A percentile compares a stretch with the other conserved stretches of the same genome.
These are phyloP conservation scores for Crenuchus spilurus DNA, from an alignment of 2,797 vertebrate species.

Conservation along the genomic window DNA sequence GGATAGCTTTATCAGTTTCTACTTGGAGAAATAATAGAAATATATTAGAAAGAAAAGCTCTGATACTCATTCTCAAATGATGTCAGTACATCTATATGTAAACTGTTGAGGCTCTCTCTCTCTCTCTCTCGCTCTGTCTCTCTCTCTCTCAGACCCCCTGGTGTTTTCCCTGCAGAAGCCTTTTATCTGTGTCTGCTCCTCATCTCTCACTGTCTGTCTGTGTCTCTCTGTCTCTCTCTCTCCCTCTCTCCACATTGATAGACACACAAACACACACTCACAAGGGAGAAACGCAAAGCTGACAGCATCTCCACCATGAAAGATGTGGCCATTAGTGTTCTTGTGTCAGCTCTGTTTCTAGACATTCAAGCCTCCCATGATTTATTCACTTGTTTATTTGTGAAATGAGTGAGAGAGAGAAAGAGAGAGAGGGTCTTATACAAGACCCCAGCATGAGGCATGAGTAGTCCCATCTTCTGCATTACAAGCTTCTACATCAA, in stretches of 20 bases:
- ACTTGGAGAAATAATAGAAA: not conserved
- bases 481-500: not conserved
- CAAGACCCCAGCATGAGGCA: not conserved
- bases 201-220: constrained; percentile 56
- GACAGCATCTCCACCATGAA: constrained; percentile 63
- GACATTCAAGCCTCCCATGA: constrained; percentile 32
- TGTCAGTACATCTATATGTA: not conserved
- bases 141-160: not conserved
- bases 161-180: not conserved
- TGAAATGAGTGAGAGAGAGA: not conserved
- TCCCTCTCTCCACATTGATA: constrained; percentile 57
- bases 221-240: constrained; percentile 61
- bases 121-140: not conserved
- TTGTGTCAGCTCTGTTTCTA: constrained; percentile 42
- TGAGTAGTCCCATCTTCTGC: not conserved
- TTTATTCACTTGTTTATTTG: constrained; percentile 44
- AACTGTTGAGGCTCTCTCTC: not conserved
- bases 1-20: no score
- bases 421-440: not conserved
- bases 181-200: not conserved
- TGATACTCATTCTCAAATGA: not conserved
- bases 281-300: constrained; percentile 56
- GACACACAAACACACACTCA: constrained; percentile 62
- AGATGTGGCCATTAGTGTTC: constrained; percentile 69
- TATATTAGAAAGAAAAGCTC: not conserved